A percentile compares a stretch with the other conserved stretches of the same genome.
phyloP scores from a whole-genome alignment of 2,113 vertebrate species.

The Neofelis nebulosa region DNA sequence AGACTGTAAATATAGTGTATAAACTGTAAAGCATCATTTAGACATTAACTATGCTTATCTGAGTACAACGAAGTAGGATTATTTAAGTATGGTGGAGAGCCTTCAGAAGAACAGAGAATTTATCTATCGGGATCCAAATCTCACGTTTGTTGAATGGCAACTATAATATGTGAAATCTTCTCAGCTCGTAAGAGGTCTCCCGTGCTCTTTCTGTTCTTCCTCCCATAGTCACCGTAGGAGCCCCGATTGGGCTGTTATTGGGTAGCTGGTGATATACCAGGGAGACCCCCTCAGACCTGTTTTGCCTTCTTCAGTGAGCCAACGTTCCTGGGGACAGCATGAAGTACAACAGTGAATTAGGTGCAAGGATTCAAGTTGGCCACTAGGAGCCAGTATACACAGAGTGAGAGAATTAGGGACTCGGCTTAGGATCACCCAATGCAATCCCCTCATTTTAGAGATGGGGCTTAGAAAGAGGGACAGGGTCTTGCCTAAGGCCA shows the following conservation, averaged over 20 bases:
- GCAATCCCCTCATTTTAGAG: background rate
- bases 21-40: background rate
- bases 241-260: background rate
- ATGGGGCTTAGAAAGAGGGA: background rate
- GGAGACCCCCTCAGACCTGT: background rate
- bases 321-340: no score
- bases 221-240: background rate
- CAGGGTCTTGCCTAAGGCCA: background rate
- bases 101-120: background rate
- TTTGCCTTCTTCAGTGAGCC: background rate
- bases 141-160: background rate
- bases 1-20: background rate
- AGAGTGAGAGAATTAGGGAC: background rate
- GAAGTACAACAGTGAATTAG: background rate
- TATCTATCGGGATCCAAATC: background rate
- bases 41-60: background rate
- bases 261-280: background rate
- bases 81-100: background rate
- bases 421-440: accelerated
- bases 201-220: background rate
- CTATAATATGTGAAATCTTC: background rate
- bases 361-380: background rate
- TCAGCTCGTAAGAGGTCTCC: background rate
- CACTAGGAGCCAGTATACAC: background rate
- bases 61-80: background rate